phyloP scores from a whole-genome alignment of 2,797 vertebrate species.

The Taenioides sp. region DNA sequence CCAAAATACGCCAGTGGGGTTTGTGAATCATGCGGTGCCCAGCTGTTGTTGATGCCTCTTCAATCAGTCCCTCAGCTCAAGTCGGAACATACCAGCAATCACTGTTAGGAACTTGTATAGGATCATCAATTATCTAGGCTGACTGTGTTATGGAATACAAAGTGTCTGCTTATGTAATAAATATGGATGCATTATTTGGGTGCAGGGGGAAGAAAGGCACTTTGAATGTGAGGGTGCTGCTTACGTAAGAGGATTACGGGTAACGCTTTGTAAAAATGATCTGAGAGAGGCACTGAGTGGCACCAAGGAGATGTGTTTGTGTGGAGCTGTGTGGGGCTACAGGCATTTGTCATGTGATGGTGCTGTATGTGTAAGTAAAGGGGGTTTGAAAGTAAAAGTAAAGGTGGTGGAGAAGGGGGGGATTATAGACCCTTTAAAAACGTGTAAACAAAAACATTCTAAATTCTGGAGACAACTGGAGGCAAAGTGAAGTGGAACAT shows the following conservation, averaged over 20 bases:
- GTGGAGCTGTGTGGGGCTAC: background rate
- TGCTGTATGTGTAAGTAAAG: background rate
- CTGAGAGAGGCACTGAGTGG: conserved; percentile 1
- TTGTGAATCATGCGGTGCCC: conserved; percentile 32
- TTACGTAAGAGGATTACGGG: conserved; percentile 9
- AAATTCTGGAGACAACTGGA: no score
- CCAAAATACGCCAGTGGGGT: conserved; percentile 26
- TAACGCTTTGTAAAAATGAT: conserved; percentile 8
- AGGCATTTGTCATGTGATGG: background rate
- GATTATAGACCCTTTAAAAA: no score
- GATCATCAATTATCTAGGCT: background rate
- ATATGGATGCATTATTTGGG: background rate
- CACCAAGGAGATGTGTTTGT: background rate
- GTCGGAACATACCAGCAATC: conserved; percentile 15
- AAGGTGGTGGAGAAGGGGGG: background rate
- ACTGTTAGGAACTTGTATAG: conserved; percentile 11
- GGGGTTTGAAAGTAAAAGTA: background rate
- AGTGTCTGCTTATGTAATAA: conserved; percentile 7
- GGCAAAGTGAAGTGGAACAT: no score
- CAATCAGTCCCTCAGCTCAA: conserved; percentile 23
- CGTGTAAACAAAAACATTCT: no score
- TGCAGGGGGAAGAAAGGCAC: background rate
- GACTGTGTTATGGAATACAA: background rate
- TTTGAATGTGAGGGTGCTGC: conserved; percentile 3
- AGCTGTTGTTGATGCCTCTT: conserved; percentile 45